Base-by-base conservation (phyloP, 2,888 invertebrate species). In the Acrobasis repandana region DNA sequence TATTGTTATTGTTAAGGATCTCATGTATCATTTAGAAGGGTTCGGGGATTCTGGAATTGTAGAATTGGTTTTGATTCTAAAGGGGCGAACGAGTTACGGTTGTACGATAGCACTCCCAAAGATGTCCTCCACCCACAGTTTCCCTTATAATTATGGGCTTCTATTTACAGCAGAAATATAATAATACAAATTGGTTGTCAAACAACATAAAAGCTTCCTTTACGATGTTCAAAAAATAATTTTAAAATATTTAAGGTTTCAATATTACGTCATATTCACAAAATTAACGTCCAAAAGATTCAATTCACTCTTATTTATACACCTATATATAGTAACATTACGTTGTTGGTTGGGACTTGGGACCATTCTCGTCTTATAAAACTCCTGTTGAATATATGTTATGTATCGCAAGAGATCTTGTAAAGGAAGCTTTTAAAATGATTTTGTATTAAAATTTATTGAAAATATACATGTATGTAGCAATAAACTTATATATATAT, bases 1-100 rank as follows among this genome's bases (percentile, higher is more conserved):
- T 89, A 88, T 89, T 88, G 86, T 91, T 91, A 90, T 88, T 85
- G 89, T 89, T 91, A 90, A 90, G 91, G 91, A 90, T 91, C 91
- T 91, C 91, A 91, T 89, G 83, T 89, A 86, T 86, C 83, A 83
- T 84, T 79, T 88, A 88, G 83, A 79, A 76, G 86, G 82, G 83
- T 80, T 82, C 80, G 79, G 86, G 87, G 85, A 86, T 86, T 90
- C 87, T 86, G 88, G 87, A 88, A 85, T 82, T 79, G 76, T 79
- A 79, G 80, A 76, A 82, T 83, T 85, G 82, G 83, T 83, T 84
- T 85, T 69, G 65, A 61, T 66, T 65, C 66, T 68, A 62, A 67
- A 62, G 61, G 10, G 48, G 14, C 15, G 28, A 33, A 18, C 11
- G 20, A 20, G 38, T 38, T 11, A n/a, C 28, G 11, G 4, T n/a